phyloP scores from a whole-genome alignment of 2,113 vertebrate genomes.

The Leucopternis melanops region DNA sequence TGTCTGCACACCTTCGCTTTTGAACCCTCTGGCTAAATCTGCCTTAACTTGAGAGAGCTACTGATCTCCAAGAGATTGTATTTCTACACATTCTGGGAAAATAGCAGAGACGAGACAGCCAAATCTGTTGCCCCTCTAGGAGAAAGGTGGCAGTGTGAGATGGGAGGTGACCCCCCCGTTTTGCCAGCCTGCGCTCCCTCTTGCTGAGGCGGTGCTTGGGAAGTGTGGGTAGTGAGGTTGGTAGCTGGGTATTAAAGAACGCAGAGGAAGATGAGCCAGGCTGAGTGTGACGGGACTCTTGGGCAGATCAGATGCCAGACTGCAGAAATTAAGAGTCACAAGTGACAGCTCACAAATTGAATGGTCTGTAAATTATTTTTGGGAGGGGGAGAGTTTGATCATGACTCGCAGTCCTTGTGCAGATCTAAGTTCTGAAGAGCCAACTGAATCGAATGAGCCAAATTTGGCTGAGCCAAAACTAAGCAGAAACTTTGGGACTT shows the following conservation, averaged over 20 bases:
- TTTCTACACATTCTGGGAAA: neutral
- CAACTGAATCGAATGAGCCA: neutral
- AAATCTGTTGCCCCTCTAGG: neutral
- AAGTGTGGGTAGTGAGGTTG: fast-evolving
- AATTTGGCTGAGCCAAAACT: neutral
- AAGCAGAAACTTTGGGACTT: neutral
- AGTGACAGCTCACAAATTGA: neutral
- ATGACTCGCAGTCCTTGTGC: neutral
- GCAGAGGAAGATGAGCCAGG: neutral
- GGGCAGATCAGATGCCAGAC: neutral
- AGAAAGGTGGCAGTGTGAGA: neutral
- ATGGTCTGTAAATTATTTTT: neutral
- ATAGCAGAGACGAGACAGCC: neutral
- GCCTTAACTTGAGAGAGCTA: neutral
- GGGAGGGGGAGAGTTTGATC: neutral
- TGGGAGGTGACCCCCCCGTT: neutral
- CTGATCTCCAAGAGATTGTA: neutral
- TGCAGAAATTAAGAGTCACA: neutral
- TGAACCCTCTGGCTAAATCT: neutral
- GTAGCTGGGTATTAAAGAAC: neutral
- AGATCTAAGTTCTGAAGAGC: neutral
- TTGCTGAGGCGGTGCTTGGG: neutral
- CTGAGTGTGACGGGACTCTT: neutral
- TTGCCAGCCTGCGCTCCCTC: neutral
- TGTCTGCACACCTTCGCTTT: neutral